These are phyloP conservation scores for Microcebus jonahi DNA, from an alignment of 2,113 vertebrate genomes.

Conservation along the genomic window DNA sequence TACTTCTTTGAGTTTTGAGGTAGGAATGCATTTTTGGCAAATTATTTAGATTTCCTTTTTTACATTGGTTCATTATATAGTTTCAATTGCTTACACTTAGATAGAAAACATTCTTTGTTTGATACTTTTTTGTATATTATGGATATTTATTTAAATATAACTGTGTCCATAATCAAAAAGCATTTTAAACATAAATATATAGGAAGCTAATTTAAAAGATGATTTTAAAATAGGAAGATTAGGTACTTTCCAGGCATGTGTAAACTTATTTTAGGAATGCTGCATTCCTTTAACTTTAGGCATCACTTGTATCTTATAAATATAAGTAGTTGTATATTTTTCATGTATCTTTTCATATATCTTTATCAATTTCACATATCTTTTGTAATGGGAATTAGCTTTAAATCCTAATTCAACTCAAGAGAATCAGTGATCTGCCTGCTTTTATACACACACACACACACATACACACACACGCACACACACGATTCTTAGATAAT, in stretches of 20 bases:
- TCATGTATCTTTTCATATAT: background rate
- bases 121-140: background rate
- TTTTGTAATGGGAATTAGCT: background rate
- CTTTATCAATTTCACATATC: background rate
- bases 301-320: background rate
- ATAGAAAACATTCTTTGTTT: background rate
- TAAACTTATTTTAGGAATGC: background rate
- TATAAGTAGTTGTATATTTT: background rate
- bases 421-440: background rate
- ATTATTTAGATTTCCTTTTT: background rate
- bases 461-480: too few species aligned
- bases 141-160: conserved; percentile 28
- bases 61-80: background rate
- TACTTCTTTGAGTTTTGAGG: background rate
- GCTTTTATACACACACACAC: background rate
- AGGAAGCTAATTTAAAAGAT: background rate
- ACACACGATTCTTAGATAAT: background rate
- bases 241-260: background rate
- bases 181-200: conserved; percentile 12
- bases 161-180: background rate
- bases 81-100: background rate
- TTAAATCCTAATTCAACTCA: background rate
- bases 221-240: background rate
- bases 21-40: background rate
- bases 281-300: background rate